phyloP scores from a whole-genome alignment of 2,888 invertebrate species.

The Meta bourneti region DNA sequence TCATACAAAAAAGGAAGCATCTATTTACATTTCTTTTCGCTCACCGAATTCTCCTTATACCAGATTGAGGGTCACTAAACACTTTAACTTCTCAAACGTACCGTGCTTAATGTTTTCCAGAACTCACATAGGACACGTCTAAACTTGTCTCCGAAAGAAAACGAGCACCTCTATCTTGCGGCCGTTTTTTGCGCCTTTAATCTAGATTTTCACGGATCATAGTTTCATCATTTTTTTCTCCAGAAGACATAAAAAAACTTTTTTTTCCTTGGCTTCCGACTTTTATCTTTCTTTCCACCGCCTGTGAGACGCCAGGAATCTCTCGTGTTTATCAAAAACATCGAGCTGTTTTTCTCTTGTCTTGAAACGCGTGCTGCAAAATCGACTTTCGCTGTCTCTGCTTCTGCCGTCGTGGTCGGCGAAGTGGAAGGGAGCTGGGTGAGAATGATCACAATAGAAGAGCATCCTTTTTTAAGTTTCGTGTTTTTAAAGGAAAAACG shows the following conservation, averaged over 20 bases:
- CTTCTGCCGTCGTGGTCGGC: background rate
- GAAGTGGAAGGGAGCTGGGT: background rate
- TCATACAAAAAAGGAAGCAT: background rate
- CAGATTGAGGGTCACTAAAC: background rate
- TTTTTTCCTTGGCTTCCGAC: background rate
- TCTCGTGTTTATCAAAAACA: background rate
- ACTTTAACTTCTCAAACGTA: background rate
- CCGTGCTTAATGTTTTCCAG: background rate
- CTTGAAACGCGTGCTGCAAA: background rate
- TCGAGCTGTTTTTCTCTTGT: background rate
- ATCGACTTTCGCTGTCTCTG: background rate
- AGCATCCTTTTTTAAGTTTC: background rate
- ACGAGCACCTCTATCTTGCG: background rate
- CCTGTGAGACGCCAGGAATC: background rate
- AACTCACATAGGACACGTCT: background rate
- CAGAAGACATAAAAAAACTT: background rate
- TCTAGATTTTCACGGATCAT: slow-evolving; percentile 1
- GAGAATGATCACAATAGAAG: background rate
- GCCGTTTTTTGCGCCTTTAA: background rate
- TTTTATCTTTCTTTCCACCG: background rate
- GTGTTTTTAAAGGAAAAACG: background rate
- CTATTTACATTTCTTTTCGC: background rate
- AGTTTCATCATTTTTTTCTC: background rate
- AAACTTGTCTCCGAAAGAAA: background rate
- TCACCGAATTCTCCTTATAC: background rate